Evolutionary conservation across 2,113 vertebrate genomes (phyloP).

Genomic region (Sylvilagus bachmani): DNA sequence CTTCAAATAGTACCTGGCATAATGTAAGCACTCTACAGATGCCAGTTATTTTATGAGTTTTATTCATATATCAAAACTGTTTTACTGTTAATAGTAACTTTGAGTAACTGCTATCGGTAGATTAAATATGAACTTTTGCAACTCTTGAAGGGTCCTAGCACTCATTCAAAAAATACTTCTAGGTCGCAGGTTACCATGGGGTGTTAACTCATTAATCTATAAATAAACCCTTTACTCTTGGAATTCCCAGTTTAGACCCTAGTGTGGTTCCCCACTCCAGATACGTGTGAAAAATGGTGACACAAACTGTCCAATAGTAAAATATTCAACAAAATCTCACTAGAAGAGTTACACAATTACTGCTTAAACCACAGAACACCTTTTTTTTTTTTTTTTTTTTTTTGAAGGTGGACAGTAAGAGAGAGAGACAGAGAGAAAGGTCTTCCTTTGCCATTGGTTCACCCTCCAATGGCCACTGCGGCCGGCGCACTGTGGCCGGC

Average conservation of each 20-base stretch:
- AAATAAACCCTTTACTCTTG: slow-evolving; percentile 57
- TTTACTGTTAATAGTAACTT: slow-evolving; percentile 32
- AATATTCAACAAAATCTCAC: slow-evolving; percentile 74
- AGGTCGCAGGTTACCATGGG: neutral
- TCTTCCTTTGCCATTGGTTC: no score
- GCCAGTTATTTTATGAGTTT: neutral
- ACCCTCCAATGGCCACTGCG: no score
- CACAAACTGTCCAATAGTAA: slow-evolving; percentile 79
- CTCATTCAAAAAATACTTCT: slow-evolving; percentile 52
- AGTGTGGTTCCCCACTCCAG: slow-evolving; percentile 73
- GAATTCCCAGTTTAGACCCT: slow-evolving; percentile 36
- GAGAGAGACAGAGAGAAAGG: no score
- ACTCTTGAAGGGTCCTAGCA: neutral
- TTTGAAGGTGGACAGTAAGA: no score
- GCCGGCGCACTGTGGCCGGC: no score
- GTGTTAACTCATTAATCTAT: slow-evolving; percentile 33
- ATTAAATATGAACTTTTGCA: slow-evolving; percentile 27
- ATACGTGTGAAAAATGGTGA: slow-evolving; percentile 69
- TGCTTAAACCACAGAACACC: no score
- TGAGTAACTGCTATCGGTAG: slow-evolving; percentile 22
- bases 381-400: no score
- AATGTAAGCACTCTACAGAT: neutral
- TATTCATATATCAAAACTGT: neutral
- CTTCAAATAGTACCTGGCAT: neutral
- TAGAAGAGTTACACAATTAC: slow-evolving; percentile 77